Conservation (phyloP, 2,888 invertebrate genomes). For the Pollenia angustigena region DNA sequence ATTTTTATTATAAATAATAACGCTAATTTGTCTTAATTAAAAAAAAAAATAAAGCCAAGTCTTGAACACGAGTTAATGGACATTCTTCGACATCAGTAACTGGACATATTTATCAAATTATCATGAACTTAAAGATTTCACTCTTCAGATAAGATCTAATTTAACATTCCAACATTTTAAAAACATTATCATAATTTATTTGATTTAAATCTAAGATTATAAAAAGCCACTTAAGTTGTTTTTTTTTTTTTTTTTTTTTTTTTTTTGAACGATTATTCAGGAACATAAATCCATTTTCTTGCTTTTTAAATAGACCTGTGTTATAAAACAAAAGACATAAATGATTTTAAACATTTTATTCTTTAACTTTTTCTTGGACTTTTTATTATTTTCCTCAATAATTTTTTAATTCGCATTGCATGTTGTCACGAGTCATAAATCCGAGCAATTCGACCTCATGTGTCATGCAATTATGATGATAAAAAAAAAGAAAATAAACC, state of each 20-base stretch:
- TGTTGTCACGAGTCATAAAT: constrained; percentile 73
- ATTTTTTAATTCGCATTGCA: constrained; percentile 62
- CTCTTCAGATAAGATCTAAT: neutral
- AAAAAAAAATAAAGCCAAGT: no score
- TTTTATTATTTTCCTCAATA: constrained; percentile 1
- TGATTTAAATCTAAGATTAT: constrained; percentile 28
- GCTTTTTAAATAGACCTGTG: constrained; percentile 17
- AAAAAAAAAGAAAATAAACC: constrained; percentile 29
- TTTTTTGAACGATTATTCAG: constrained; percentile 10
- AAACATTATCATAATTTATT: constrained; percentile 36
- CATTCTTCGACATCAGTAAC: no score
- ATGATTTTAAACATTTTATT: constrained; percentile 50
- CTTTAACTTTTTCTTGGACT: constrained; percentile 30
- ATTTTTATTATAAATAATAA: no score
- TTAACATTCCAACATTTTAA: neutral
- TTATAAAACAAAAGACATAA: constrained; percentile 67
- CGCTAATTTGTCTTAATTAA: no score
- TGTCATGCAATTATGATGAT: constrained; percentile 57
- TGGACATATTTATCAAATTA: no score
- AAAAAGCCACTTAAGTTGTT: constrained; percentile 22
- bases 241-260: neutral
- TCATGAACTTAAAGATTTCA: no score
- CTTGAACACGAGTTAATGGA: no score
- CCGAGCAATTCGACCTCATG: constrained; percentile 60
- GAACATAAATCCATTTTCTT: constrained; percentile 48